Evolutionary conservation across 2,797 vertebrate genomes (phyloP).

Genomic region (Pseudocheirus occidentalis): DNA sequence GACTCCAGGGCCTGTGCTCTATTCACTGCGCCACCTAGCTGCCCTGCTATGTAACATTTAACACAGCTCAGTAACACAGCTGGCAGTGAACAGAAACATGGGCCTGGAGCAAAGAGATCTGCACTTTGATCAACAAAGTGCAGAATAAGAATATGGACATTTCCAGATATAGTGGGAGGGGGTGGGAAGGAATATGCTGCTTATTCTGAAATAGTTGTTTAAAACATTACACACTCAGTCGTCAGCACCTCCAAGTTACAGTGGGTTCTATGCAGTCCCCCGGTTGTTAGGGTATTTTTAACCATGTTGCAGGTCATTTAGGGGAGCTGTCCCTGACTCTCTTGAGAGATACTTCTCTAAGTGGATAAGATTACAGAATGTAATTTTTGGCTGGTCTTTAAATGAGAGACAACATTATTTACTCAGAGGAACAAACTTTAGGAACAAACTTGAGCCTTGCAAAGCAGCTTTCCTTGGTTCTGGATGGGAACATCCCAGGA

Average conservation of each 20-base stretch:
- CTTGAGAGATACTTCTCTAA: background rate
- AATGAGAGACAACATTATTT: background rate
- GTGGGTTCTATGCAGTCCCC: background rate
- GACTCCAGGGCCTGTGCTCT: no score
- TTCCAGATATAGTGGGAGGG: background rate
- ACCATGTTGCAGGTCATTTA: background rate
- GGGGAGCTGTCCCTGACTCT: background rate
- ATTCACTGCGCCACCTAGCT: no score
- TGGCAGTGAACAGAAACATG: background rate
- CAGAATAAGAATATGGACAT: background rate
- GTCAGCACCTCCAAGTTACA: background rate
- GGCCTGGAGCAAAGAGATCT: background rate
- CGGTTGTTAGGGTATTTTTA: background rate
- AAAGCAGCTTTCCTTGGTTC: background rate
- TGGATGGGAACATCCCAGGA: background rate
- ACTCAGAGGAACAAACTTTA: background rate
- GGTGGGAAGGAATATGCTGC: background rate
- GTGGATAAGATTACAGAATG: background rate
- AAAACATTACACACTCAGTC: background rate
- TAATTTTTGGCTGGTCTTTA: background rate
- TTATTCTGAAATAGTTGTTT: background rate
- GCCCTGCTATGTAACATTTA: slow-evolving; percentile 43
- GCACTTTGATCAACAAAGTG: background rate
- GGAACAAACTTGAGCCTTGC: background rate
- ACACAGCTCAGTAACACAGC: background rate